Evolutionary conservation across 2,113 vertebrate genomes (phyloP), one percentile per base, ranked within the genome.

Genomic region (Acrocephalus arundinaceus): DNA sequence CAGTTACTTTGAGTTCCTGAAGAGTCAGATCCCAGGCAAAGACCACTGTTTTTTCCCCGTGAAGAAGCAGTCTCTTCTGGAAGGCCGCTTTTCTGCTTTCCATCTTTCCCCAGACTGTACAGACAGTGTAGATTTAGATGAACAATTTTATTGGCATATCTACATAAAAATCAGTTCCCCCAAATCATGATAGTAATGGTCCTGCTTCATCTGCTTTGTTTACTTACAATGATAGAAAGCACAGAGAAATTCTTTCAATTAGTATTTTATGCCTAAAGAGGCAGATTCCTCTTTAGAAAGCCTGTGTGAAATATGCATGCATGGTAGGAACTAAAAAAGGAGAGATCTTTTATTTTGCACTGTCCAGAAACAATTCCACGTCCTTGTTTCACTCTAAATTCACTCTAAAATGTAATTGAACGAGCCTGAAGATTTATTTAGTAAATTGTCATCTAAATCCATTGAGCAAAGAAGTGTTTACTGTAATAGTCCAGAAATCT

Each of bases 381-480:
- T 52, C 55, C 18, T 90, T 80, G 25, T 75, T 91, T 81, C 37
- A 66, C 30, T 85, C 79, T 75, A 75, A 85, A 65, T 59, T 89
- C 54, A 24, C 39, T 90, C 41, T 61, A 70, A 93, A 93, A 68
- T 49, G 37, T 76, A 54, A 66, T 25, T 74, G 80, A 86, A 80
- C 1, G 2, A 74, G 24, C 46, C 55, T 61, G 49, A 43, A 83
- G 49, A 87, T 79, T 90, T 79, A 72, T 45, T 81, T 54, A 59
- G 41, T 52, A 72, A 90, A 88, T 54, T 80, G 28, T 45, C 76
- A 84, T 84, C 46, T 83, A 80, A 90, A 86, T 72, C 63, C 67
- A 65, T 41, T 86, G 51, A 89, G n/a, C 24, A 74, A 77, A 84
- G n/a, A 84, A 49, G 15, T 63, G 65, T 92, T 95, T 94, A 94